Evolutionary conservation across 2,113 vertebrate species (phyloP).

Genomic region (Oceanites oceanicus): DNA sequence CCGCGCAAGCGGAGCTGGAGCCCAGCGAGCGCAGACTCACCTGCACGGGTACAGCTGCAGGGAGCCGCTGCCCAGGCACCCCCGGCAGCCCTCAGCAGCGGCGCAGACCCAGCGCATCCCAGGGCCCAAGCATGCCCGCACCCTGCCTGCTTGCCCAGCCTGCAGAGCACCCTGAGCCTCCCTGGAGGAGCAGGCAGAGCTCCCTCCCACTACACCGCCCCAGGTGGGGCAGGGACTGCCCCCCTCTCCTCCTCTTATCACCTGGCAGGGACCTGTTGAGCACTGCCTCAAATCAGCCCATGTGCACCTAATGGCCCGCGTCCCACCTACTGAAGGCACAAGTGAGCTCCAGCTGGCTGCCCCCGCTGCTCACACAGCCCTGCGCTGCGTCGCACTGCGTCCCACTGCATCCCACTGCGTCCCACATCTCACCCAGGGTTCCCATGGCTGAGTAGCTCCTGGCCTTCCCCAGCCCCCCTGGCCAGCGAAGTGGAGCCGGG

Average conservation of each 20-base stretch:
- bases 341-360: background rate
- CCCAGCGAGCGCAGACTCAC: background rate
- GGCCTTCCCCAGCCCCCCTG: background rate
- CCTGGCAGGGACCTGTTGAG: background rate
- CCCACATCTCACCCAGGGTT: fast-evolving
- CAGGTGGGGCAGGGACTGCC: fast-evolving
- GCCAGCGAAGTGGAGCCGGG: fast-evolving
- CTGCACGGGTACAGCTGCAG: background rate
- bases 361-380: fast-evolving
- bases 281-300: background rate
- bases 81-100: fast-evolving
- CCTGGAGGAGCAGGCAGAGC: too few relatives aligned
- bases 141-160: background rate
- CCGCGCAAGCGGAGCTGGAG: fast-evolving
- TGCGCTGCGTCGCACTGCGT: background rate
- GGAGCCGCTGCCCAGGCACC: too few relatives aligned
- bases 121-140: too few relatives aligned
- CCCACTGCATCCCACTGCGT: background rate
- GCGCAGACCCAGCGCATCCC: background rate
- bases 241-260: background rate
- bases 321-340: background rate
- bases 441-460: background rate
- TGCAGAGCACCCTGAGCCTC: fast-evolving
- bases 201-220: too few relatives aligned
- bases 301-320: background rate